Base-by-base conservation (phyloP, 2,888 invertebrate genomes). In the Didymodactylos carnosus region DNA sequence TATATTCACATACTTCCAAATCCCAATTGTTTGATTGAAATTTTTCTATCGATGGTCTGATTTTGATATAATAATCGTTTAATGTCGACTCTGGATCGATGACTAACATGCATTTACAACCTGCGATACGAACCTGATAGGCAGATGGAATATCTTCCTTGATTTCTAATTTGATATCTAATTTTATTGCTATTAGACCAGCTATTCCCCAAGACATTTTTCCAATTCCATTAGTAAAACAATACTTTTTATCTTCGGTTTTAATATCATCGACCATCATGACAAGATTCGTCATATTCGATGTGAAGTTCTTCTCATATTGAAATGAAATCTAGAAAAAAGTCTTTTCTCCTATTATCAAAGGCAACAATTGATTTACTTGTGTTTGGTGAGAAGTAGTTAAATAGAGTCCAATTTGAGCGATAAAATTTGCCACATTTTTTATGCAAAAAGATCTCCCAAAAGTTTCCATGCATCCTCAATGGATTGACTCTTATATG, bases 211-310 rank as follows among this genome's bases (percentile, higher is more conserved):
- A 39, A 8, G 72, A 72, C 40, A 72, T 72, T 72, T 62, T 72
- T 0, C 72, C 72, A 40, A 75, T 76, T 25, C 76, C 75, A 70
- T 76, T 76, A 41, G 76, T 72, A 40, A 76, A 76, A 49, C 75
- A 75, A 53, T 73, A 72, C 13, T 23, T 51, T 11, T 51, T 51
- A 27, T 51, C 10, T 1, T 51, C 27, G 0, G 49, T 49, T 49
- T 49, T 6, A 14, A 51, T 19, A 27, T 51, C 51, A 25, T 25
- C 25, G 3, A 51, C 14, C 8, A 3, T 51, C 27, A 27, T 51
- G 23, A 13, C 51, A 2, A 51, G 2, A 23, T 19, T 14, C 1
- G 23, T n/a, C 3, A 19, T 6, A 51, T 51, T 25, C 14, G 51
- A 8, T 1, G 23, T 11, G 8, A 11, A 1, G 3, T 51, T 51